Evolutionary conservation across 2,888 invertebrate species (phyloP), one percentile per base, ranked within the genome.

Genomic region (Thecocarcelia acutangulata): DNA sequence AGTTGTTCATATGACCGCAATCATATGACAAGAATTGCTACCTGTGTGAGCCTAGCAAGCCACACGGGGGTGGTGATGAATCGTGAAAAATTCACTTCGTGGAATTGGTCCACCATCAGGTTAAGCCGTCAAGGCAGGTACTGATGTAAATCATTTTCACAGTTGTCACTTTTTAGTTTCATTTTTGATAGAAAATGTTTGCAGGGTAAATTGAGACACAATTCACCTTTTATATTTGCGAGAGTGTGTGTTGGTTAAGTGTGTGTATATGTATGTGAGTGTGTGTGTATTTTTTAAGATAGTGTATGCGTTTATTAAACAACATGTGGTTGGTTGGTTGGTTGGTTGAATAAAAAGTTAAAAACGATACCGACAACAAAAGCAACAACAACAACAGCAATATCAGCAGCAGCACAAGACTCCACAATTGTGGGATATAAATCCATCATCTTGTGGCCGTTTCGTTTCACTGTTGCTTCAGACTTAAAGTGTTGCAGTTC

Each of bases 401-500:
- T n/a, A n/a, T n/a, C n/a, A n/a, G n/a, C n/a, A n/a, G n/a, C 33
- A 33, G 46, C 28, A n/a, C 44, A 21, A 54, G 59, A 48, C 46
- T 63, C 54, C 44, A 56, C 28, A 68, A 74, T 58, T 77, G 58
- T 75, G 58, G 85, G 87, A 85, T 89, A 89, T 89, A 89, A 89
- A 89, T 89, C 87, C 85, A 79, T 85, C 85, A 85, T 85, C 86
- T 84, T 85, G 86, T 83, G 79, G 83, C 83, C 70, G 84, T 80
- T 82, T 85, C 85, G 83, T 86, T 87, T 87, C 88, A 89, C 88
- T 89, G 85, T 87, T 87, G 86, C 85, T 88, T 89, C 86, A 87
- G 87, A 86, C 86, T 84, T 83, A 86, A 85, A 87, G 83, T 87
- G 84, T 86, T 87, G 87, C 86, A 89, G 87, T 88, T 85, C 85